A percentile compares a stretch with the other conserved stretches of the same genome.
Conservation (phyloP, 2,888 invertebrate genomes). For the Macrosiphum euphorbiae region DNA sequence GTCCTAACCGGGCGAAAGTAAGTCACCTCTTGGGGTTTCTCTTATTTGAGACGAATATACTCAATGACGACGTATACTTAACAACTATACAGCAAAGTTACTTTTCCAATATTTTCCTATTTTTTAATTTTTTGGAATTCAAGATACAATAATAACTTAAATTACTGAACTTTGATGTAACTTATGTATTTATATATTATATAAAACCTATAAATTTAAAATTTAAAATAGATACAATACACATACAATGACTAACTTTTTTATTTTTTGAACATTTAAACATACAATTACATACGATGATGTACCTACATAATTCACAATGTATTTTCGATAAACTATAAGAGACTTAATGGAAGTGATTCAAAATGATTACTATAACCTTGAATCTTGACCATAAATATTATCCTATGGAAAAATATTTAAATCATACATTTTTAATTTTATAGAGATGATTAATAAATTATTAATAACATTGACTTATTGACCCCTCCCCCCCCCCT, state of each 20-base stretch:
- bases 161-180: not conserved
- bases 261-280: not conserved
- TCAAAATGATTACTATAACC: constrained; percentile 37
- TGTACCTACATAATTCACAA: not conserved
- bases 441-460: not conserved
- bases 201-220: not conserved
- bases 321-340: not conserved
- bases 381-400: constrained; percentile 48
- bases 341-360: constrained; percentile 45
- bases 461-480: constrained; percentile 48
- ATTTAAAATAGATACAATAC: not conserved
- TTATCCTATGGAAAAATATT: constrained; percentile 46
- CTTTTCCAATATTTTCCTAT: not conserved
- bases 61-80: not conserved
- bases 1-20: no score
- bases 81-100: not conserved
- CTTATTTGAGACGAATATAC: not conserved
- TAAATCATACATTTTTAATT: constrained; percentile 17
- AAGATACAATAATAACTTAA: not conserved
- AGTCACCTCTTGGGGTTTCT: no score
- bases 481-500: not conserved
- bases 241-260: not conserved
- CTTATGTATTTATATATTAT: not conserved
- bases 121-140: not conserved
- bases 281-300: not conserved